Base-by-base conservation (phyloP, 2,888 invertebrate genomes). In the Cephalotes varians region DNA sequence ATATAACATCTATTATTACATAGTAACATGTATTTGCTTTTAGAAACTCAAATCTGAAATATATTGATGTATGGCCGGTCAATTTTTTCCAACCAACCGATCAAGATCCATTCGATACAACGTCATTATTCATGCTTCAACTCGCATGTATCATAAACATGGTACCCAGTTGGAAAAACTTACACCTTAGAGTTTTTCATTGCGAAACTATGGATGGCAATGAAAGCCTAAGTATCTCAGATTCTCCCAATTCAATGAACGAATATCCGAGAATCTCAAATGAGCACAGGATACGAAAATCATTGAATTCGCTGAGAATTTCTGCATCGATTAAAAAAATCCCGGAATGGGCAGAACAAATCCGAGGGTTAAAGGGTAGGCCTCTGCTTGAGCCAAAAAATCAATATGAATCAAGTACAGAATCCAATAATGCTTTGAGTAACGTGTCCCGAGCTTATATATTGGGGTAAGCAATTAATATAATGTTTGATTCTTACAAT, bases 41-140 rank as follows among this genome's bases (percentile, higher is more conserved):
- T 21, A 97, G 97, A 62, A 96, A 96, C 21, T 95, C 96, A 0
- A 95, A 96, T 74, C 96, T 97, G 37, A 96, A 96, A 88, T 98
- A 97, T 95, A 98, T 99, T 82, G 99, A 99, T 95, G 99, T 99
- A 5, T 99, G 99, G 99, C 98, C 99, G 1, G 97, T 99, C 1
- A 99, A 99, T 94, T 97, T 99, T 88, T 96, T 99, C 87, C 95
- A 96, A 92, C 98, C 97, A 85, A 96, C 95, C 83, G 96, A 96
- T 94, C 97, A 96, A 92, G 98, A 96, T 95, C 97, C 97, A 76
- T 99, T 99, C 95, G 98, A 98, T 88, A 98, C 98, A 87, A 98
- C 98, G 3, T 97, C 98, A 15, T 95, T 99, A 85, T 99, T 99
- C 95, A 98, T 99, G 96, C 97, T 99, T 94, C 99, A 99, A 94